A percentile compares a stretch with the other conserved stretches of the same genome.
Evolutionary conservation across 92 coral and sea anemone species (phyloP).

Genomic region (Meandrina meandrites): DNA sequence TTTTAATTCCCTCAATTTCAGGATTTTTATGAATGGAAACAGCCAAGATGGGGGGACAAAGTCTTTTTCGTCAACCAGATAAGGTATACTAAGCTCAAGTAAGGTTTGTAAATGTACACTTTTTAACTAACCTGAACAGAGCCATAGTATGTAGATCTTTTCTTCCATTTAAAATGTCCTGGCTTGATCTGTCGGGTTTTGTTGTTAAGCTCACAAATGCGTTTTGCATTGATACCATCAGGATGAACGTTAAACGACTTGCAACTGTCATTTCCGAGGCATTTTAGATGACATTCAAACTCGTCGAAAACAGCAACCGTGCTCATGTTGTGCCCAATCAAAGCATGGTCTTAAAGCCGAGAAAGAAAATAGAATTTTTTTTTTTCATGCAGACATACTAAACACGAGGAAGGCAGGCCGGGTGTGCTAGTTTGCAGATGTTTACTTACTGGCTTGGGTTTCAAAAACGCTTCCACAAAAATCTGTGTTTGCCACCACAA

Average conservation of each 20-base stretch:
- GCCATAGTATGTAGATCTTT: neutral
- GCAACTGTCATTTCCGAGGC: neutral
- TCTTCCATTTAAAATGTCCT: no score
- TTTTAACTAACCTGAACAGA: neutral
- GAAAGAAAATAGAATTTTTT: neutral
- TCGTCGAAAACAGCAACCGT: neutral
- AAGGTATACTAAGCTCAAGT: no score
- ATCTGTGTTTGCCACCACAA: neutral
- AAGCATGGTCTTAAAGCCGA: neutral
- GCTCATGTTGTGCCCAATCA: neutral
- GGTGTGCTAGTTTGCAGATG: neutral
- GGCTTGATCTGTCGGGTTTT: no score
- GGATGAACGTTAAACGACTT: neutral
- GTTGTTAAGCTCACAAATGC: neutral
- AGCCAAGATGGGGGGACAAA: no score
- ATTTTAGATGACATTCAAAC: neutral
- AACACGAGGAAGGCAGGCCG: neutral
- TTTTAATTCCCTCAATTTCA: no score
- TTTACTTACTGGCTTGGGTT: neutral
- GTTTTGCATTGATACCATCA: neutral
- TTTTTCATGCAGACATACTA: neutral
- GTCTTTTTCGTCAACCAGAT: no score
- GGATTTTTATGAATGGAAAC: no score
- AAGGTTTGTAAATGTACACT: no score
- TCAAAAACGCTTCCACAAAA: slow-evolving; percentile 7